phyloP scores from a whole-genome alignment of 2,888 invertebrate genomes.

The Drosophila peninsularis region DNA sequence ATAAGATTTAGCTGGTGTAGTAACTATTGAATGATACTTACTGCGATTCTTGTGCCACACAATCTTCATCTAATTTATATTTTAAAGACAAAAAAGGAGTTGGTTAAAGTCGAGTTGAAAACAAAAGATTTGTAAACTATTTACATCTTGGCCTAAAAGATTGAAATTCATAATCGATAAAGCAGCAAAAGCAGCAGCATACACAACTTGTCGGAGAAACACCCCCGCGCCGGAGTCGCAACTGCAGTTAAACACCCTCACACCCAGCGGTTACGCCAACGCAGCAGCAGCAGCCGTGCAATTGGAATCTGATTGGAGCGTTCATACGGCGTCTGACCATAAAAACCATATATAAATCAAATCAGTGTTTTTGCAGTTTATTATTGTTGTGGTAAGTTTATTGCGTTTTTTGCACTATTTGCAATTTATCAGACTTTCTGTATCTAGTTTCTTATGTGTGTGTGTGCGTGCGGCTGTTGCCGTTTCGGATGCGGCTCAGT shows the following conservation, averaged over 20 bases:
- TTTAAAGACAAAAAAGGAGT: background rate
- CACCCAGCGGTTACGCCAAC: slow-evolving; percentile 45
- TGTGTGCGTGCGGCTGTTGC: slow-evolving; percentile 35
- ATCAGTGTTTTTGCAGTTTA: slow-evolving; percentile 35
- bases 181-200: slow-evolving; percentile 18
- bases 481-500: slow-evolving; percentile 66
- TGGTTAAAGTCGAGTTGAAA: background rate
- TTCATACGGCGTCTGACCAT: slow-evolving; percentile 13
- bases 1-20: background rate
- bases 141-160: slow-evolving; percentile 31
- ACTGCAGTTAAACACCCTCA: slow-evolving; percentile 29
- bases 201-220: slow-evolving; percentile 17
- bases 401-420: slow-evolving; percentile 4
- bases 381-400: slow-evolving; percentile 61
- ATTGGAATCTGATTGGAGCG: slow-evolving; percentile 53
- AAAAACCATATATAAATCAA: slow-evolving; percentile 21
- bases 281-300: slow-evolving; percentile 34
- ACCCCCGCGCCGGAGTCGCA: slow-evolving; percentile 18
- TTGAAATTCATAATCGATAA: slow-evolving; percentile 38
- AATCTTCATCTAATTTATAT: background rate
- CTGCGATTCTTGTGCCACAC: background rate
- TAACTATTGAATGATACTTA: background rate
- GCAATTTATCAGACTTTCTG: slow-evolving; percentile 48
- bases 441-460: slow-evolving; percentile 25
- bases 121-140: slow-evolving; percentile 2